Conservation (phyloP, 2,888 invertebrate genomes). For the Dasypogon diadema region DNA sequence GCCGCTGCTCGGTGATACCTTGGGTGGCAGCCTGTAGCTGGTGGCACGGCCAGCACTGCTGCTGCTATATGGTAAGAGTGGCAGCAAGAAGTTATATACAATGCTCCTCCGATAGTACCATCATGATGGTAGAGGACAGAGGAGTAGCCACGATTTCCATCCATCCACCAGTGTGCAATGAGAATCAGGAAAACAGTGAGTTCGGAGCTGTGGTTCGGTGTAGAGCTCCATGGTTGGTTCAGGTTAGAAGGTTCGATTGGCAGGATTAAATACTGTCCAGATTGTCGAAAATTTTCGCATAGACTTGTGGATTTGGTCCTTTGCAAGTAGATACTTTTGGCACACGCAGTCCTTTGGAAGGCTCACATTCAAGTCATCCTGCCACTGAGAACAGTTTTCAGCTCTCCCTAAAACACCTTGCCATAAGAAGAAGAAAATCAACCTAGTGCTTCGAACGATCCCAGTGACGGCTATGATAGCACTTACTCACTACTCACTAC, state of each 20-base stretch:
- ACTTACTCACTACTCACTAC: neutral
- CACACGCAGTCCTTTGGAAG: neutral
- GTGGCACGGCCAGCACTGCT: conserved; percentile 51
- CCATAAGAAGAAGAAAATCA: neutral
- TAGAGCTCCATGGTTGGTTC: neutral
- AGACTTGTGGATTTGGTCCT: too few species aligned
- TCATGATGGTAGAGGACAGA: neutral
- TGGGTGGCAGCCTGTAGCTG: conserved; percentile 48
- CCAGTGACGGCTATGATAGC: neutral
- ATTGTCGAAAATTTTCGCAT: neutral
- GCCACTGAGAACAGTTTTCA: neutral
- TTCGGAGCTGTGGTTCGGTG: conserved; percentile 1
- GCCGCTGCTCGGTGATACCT: conserved; percentile 47
- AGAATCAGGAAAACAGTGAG: neutral
- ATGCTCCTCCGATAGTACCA: neutral
- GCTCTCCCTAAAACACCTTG: neutral
- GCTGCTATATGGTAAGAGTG: conserved; percentile 31
- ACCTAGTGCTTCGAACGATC: neutral
- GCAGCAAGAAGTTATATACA: conserved; percentile 3
- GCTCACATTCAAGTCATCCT: neutral
- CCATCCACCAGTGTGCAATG: neutral
- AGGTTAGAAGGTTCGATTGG: too few species aligned
- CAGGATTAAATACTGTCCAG: too few species aligned
- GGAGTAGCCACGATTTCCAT: neutral
- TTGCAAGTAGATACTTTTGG: neutral